phyloP scores from a whole-genome alignment of 2,888 invertebrate genomes.

The Taphrorychus bicolor region DNA sequence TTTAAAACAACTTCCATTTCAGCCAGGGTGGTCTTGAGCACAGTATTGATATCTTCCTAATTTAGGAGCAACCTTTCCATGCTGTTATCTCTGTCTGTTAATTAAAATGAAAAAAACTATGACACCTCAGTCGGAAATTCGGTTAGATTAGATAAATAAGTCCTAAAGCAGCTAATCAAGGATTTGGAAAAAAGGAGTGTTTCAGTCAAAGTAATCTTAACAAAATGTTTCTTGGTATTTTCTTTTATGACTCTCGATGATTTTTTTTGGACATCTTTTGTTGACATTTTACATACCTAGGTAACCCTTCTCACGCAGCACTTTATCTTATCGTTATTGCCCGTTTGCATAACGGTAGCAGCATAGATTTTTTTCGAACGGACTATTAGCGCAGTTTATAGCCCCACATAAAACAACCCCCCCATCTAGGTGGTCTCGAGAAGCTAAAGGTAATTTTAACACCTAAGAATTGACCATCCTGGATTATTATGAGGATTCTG shows the following conservation, averaged over 20 bases:
- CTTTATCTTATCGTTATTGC: not conserved
- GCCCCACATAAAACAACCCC: not conserved
- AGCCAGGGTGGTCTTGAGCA: not conserved
- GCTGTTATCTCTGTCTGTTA: not conserved
- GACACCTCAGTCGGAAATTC: not conserved
- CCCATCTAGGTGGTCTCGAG: not conserved
- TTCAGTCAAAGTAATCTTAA: not conserved
- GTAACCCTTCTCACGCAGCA: not conserved
- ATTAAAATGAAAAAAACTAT: not conserved
- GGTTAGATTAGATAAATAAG: not conserved
- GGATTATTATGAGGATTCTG: not conserved
- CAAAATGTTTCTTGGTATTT: not conserved
- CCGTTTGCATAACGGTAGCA: constrained; percentile 2
- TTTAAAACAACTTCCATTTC: not conserved
- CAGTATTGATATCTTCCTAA: not conserved
- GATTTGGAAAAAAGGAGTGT: not conserved
- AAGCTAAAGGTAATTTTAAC: not conserved
- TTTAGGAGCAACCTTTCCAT: not conserved
- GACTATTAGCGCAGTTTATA: not conserved
- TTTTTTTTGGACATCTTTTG: not conserved
- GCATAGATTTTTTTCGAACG: not conserved
- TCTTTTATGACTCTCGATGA: not conserved
- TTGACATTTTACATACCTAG: not conserved
- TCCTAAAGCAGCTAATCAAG: not conserved
- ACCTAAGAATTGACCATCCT: not conserved